Conservation (phyloP, 1,140 invertebrate genomes). For the Trichomalopsis sarcophagae region DNA sequence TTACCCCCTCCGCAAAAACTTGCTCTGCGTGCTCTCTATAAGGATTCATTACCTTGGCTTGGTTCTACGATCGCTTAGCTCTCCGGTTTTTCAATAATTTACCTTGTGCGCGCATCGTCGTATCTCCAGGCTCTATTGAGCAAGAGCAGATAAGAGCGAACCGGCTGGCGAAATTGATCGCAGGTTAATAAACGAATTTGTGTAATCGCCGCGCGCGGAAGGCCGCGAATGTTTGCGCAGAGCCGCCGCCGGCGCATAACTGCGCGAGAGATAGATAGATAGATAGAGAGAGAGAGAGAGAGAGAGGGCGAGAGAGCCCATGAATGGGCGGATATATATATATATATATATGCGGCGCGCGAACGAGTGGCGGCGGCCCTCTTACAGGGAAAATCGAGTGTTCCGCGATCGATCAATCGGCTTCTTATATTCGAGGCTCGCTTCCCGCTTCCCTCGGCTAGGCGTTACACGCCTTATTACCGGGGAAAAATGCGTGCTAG, state of each 20-base stretch:
- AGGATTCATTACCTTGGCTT: not conserved
- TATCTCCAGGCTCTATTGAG: too few species aligned
- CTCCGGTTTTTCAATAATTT: not conserved
- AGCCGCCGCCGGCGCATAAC: not conserved
- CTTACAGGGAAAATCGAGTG: slow-evolving; percentile 69
- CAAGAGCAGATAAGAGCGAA: not conserved
- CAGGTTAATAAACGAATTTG: slow-evolving; percentile 26
- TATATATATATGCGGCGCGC: too few species aligned
- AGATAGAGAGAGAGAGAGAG: too few species aligned
- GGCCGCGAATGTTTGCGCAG: slow-evolving; percentile 21
- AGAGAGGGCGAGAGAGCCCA: not conserved
- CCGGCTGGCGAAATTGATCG: slow-evolving; percentile 21
- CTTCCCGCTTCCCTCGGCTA: slow-evolving; percentile 55
- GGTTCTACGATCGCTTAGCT: not conserved
- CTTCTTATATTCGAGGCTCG: slow-evolving; percentile 50
- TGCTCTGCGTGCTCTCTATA: not conserved
- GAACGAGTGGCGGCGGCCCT: slow-evolving; percentile 40
- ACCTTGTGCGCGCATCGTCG: not conserved
- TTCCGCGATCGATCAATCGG: slow-evolving; percentile 69
- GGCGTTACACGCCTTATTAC: slow-evolving; percentile 70
- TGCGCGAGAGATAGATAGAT: not conserved
- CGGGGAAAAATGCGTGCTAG: slow-evolving; percentile 67
- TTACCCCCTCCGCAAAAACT: not conserved
- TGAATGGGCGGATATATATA: not conserved
- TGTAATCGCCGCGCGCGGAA: not conserved